These are phyloP conservation scores for Thaumetopoea pityocampa DNA, from an alignment of 1,140 invertebrate species.

Conservation along the genomic window DNA sequence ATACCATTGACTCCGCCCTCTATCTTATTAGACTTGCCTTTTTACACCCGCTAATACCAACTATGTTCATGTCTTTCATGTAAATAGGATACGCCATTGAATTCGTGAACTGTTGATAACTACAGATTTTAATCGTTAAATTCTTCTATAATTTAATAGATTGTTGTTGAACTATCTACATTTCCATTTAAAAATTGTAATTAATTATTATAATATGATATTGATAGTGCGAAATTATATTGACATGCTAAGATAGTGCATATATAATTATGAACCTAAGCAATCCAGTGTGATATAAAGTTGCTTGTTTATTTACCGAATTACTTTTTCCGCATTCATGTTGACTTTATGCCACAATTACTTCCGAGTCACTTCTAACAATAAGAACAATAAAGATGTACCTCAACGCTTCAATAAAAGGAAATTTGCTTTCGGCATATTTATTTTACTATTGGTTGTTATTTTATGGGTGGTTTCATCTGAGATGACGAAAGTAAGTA, in stretches of 20 bases:
- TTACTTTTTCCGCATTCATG: conserved; percentile 48
- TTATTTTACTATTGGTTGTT: conserved; percentile 60
- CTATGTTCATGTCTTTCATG: no score
- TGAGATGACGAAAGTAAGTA: conserved; percentile 61
- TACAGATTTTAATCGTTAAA: no score
- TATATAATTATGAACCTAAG: conserved; percentile 23
- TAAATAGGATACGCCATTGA: no score
- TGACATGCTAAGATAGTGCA: conserved; percentile 5
- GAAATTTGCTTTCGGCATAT: conserved; percentile 62
- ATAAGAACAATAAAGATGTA: conserved; percentile 60
- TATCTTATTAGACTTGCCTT: no score
- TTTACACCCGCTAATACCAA: no score
- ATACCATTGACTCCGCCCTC: no score
- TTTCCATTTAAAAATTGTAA: no score
- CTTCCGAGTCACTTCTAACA: conserved; percentile 53
- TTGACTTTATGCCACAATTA: conserved; percentile 71
- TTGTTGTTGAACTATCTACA: no score
- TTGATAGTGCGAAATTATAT: background rate
- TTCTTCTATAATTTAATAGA: no score
- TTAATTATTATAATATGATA: background rate
- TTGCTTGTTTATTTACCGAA: conserved; percentile 11
- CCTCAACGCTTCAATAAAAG: conserved; percentile 47
- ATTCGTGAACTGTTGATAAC: no score
- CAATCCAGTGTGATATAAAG: conserved; percentile 15
- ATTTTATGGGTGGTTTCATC: conserved; percentile 66